These are phyloP conservation scores for Melanerpes aurifrons DNA, from an alignment of 2,113 vertebrate genomes.

Conservation along the genomic window DNA sequence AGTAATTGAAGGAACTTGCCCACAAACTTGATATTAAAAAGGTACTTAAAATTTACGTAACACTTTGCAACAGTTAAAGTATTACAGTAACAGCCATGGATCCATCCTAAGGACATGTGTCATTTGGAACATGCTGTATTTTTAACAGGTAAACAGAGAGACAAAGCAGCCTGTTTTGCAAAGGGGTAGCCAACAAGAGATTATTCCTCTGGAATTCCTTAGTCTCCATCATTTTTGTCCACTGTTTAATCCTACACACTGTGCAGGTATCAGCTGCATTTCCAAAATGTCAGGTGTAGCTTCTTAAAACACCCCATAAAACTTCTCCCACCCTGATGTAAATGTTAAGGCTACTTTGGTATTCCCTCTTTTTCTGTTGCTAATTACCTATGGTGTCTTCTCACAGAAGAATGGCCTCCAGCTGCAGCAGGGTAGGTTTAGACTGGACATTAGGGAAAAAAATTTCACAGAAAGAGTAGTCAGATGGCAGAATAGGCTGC, in stretches of 20 bases:
- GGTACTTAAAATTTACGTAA: not conserved
- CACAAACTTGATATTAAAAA: not conserved
- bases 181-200: not conserved
- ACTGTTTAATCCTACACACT: not conserved
- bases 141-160: not conserved
- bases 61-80: not conserved
- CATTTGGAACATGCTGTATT: not conserved
- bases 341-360: not conserved
- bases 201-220: not conserved
- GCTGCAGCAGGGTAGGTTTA: no score
- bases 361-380: no score
- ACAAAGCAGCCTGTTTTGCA: not conserved
- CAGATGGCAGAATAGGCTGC: no score
- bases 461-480: no score
- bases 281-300: not conserved
- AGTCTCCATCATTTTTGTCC: not conserved
- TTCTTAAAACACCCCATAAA: fast-evolving
- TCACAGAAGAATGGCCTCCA: no score
- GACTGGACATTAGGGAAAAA: no score
- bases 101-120: not conserved
- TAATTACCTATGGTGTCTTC: no score
- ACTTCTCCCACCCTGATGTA: not conserved
- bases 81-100: not conserved
- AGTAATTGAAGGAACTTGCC: not conserved
- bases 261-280: not conserved